A percentile compares a stretch with the other conserved stretches of the same genome.
Conservation (phyloP, 2,888 invertebrate genomes). For the Alviniconcha strummeri region DNA sequence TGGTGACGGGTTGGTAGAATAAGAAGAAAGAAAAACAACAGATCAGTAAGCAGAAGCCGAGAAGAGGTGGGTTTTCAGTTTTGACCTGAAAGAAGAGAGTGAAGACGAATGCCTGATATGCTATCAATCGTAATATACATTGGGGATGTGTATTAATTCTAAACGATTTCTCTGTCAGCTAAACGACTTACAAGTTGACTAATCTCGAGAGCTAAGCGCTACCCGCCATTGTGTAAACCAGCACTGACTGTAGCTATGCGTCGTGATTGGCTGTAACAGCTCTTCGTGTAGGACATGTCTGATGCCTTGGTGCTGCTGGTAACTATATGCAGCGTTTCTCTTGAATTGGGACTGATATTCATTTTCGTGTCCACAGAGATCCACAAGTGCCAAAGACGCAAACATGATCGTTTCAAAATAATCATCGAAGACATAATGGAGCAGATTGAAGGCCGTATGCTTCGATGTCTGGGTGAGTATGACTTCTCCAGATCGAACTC, state of each 20-base stretch:
- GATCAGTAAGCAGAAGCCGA: too few species aligned
- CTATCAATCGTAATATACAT: background rate
- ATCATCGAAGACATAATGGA: slow-evolving; percentile 19
- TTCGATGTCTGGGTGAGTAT: slow-evolving; percentile 4
- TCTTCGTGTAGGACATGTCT: too few species aligned
- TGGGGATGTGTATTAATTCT: background rate
- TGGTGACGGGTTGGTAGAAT: background rate
- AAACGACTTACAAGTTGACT: too few species aligned
- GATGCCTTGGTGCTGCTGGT: too few species aligned
- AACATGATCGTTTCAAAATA: slow-evolving; percentile 20
- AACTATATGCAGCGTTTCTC: too few species aligned
- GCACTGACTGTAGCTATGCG: background rate
- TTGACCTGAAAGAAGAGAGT: too few species aligned
- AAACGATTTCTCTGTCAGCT: background rate
- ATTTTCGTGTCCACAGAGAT: slow-evolving; percentile 13
- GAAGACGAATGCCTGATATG: too few species aligned
- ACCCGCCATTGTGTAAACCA: background rate
- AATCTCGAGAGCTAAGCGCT: too few species aligned
- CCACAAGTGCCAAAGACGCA: slow-evolving; percentile 20
- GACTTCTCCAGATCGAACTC: background rate
- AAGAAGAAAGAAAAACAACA: too few species aligned
- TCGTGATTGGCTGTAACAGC: too few species aligned
- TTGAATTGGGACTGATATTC: too few species aligned
- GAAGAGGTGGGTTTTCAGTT: too few species aligned
- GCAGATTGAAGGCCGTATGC: slow-evolving; percentile 18